A percentile compares a stretch with the other conserved stretches of the same genome.
Conservation (phyloP, 2,888 invertebrate genomes). For the Macropis europaea region DNA sequence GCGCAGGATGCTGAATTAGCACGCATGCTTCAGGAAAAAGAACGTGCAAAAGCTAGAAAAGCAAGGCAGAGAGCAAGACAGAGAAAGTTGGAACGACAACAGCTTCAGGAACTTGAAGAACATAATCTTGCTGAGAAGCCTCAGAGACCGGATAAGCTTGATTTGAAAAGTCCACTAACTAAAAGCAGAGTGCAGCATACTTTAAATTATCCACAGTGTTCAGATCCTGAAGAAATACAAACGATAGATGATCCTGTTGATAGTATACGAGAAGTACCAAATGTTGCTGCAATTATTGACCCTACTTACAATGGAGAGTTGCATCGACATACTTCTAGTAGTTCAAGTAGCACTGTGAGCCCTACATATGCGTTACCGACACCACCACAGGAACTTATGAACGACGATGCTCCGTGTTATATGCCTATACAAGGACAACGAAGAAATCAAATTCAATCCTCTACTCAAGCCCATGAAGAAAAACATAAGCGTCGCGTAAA, state of each 20-base stretch:
- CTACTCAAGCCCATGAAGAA: constrained; percentile 84
- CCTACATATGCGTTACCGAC: constrained; percentile 76
- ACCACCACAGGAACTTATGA: constrained; percentile 72
- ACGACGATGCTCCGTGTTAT: constrained; percentile 84
- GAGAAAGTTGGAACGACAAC: constrained; percentile 80
- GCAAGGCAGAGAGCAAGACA: constrained; percentile 85
- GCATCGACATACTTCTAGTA: constrained; percentile 70
- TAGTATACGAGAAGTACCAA: constrained; percentile 75
- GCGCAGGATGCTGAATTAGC: constrained; percentile 90
- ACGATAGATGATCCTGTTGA: constrained; percentile 71
- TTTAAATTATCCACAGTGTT: constrained; percentile 60
- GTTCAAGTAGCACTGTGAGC: constrained; percentile 73
- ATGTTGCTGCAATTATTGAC: constrained; percentile 86
- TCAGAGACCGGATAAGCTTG: constrained; percentile 75
- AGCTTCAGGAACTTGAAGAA: constrained; percentile 81
- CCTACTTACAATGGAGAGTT: constrained; percentile 82
- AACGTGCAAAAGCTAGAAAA: constrained; percentile 86
- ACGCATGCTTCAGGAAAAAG: constrained; percentile 87
- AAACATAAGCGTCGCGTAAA: constrained; percentile 82
- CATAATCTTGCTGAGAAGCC: constrained; percentile 72
- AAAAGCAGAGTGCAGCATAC: constrained; percentile 48
- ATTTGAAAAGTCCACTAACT: constrained; percentile 65
- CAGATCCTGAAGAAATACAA: constrained; percentile 79
- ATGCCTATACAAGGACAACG: constrained; percentile 90
- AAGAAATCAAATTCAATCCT: constrained; percentile 79